A percentile compares a stretch with the other conserved stretches of the same genome.
These are phyloP conservation scores for Cyanoderma ruficeps DNA, from an alignment of 2,113 vertebrate species.

Conservation along the genomic window DNA sequence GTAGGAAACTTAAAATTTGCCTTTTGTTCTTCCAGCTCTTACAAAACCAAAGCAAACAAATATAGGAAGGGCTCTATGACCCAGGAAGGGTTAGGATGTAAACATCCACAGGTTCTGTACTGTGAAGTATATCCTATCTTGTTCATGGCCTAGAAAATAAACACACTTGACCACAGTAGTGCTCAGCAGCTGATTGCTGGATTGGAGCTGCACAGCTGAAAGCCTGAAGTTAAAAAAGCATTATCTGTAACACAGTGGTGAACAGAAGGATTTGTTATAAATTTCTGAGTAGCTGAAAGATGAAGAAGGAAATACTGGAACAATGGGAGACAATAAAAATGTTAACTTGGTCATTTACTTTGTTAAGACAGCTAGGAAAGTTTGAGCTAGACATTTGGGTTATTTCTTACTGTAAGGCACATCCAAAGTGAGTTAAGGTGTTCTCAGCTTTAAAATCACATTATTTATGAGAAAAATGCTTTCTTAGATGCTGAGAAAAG, in stretches of 20 bases:
- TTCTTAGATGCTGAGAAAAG: not conserved
- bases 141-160: conserved; percentile 23
- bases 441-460: not conserved
- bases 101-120: not conserved
- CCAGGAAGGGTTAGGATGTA: not conserved
- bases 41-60: not conserved
- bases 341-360: not conserved
- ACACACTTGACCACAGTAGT: not conserved
- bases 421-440: not conserved
- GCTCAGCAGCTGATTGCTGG: not conserved
- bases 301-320: not conserved
- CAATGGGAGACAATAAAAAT: not conserved
- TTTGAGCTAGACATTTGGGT: not conserved
- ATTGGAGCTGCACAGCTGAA: conserved; percentile 28
- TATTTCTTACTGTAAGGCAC: not conserved
- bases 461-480: not conserved
- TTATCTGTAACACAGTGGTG: not conserved
- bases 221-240: not conserved
- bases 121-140: not conserved
- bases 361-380: not conserved
- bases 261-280: not conserved
- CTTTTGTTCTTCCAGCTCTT: not conserved
- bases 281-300: not conserved
- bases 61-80: not conserved
- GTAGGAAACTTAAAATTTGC: not conserved